These are phyloP conservation scores for Lacerta viridis DNA, from an alignment of 2,797 vertebrate genomes.

Conservation along the genomic window DNA sequence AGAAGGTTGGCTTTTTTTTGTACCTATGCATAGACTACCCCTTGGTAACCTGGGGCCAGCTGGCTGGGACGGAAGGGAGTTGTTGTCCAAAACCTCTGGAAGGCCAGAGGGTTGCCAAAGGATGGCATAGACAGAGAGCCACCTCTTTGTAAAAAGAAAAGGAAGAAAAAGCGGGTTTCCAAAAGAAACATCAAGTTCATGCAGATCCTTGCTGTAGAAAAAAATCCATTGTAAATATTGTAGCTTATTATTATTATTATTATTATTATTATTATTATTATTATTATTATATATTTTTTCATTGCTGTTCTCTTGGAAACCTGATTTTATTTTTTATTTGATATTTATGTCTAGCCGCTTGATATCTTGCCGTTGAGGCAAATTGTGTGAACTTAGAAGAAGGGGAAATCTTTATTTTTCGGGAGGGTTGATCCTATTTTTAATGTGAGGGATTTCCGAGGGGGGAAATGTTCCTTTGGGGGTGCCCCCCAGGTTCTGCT, in stretches of 20 bases:
- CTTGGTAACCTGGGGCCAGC: too few relatives aligned
- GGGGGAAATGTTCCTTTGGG: constrained; percentile 1
- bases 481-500: not conserved
- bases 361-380: constrained; percentile 20
- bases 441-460: constrained; percentile 17
- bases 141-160: constrained; percentile 49
- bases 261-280: constrained; percentile 62
- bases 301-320: constrained; percentile 60
- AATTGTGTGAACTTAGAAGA: not conserved
- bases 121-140: not conserved
- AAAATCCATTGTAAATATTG: constrained; percentile 58
- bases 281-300: constrained; percentile 70
- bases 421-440: constrained; percentile 20
- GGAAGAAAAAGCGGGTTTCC: constrained; percentile 50
- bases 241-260: constrained; percentile 29
- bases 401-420: constrained; percentile 12
- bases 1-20: not conserved
- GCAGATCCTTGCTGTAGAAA: constrained; percentile 71
- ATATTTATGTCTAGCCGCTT: constrained; percentile 53
- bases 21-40: not conserved
- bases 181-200: constrained; percentile 69
- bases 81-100: too few relatives aligned
- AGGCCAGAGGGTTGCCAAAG: too few relatives aligned
- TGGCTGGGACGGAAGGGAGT: too few relatives aligned
- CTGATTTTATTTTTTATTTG: constrained; percentile 34